A percentile compares a stretch with the other conserved stretches of the same genome.
phyloP scores from a whole-genome alignment of 2,888 invertebrate species.

The Neocrepidodera transversa region DNA sequence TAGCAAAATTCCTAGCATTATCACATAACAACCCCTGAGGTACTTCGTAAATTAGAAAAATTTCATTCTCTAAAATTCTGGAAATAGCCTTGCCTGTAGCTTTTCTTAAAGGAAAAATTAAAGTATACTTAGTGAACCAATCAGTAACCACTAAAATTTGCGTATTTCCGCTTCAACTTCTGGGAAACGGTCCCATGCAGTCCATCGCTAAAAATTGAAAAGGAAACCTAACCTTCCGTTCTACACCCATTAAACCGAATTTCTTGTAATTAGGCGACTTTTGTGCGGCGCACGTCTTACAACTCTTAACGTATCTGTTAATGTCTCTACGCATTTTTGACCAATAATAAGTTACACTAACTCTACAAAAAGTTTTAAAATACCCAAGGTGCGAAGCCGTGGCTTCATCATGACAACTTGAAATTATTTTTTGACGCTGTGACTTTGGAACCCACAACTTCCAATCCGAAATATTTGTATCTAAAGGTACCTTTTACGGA shows the following conservation, averaged over 20 bases:
- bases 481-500: slow-evolving; percentile 6
- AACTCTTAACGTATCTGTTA: slow-evolving; percentile 32
- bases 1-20: slow-evolving; percentile 34
- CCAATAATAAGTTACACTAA: slow-evolving; percentile 38
- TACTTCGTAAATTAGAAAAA: slow-evolving; percentile 34
- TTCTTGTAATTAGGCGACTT: slow-evolving; percentile 29
- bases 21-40: slow-evolving; percentile 36
- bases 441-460: slow-evolving; percentile 38
- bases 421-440: slow-evolving; percentile 33
- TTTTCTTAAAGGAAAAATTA: slow-evolving; percentile 23
- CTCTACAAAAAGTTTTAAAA: slow-evolving; percentile 35
- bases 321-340: slow-evolving; percentile 38
- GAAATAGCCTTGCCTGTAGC: slow-evolving; percentile 21
- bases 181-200: slow-evolving; percentile 37
- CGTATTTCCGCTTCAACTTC: slow-evolving; percentile 28
- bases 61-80: slow-evolving; percentile 30
- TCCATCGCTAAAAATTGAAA: slow-evolving; percentile 39
- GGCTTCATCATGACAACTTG: slow-evolving; percentile 32
- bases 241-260: slow-evolving; percentile 39
- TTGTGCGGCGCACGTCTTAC: slow-evolving; percentile 38
- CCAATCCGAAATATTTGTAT: slow-evolving; percentile 37
- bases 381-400: slow-evolving; percentile 38
- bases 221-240: slow-evolving; percentile 34
- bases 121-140: slow-evolving; percentile 33
- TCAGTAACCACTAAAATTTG: slow-evolving; percentile 31